Evolutionary conservation across 2,113 vertebrate species (phyloP).

Genomic region (Pluvianellus socialis): DNA sequence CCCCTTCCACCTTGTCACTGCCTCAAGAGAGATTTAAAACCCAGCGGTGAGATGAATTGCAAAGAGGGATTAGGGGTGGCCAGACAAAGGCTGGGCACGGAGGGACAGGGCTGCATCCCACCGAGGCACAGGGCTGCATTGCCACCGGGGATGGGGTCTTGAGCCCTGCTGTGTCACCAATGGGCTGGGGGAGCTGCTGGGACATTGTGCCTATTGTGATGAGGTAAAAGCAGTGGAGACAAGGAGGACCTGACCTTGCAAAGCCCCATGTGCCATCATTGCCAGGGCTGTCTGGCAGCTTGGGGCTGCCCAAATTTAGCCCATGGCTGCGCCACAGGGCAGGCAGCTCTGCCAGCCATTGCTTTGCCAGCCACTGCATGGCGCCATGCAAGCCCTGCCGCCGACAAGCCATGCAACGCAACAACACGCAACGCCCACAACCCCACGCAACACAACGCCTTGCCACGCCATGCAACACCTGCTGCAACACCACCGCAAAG

Average conservation of each 20-base stretch:
- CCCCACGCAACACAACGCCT: accelerated
- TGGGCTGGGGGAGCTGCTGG: too few relatives aligned
- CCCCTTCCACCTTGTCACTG: background rate
- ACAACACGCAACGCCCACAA: accelerated
- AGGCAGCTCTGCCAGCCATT: too few relatives aligned
- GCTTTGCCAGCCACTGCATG: background rate
- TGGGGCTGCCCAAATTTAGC: background rate
- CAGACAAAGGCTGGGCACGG: background rate
- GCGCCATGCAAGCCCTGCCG: background rate
- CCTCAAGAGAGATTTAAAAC: background rate
- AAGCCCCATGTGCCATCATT: accelerated
- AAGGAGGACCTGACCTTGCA: background rate
- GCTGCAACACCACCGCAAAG: background rate
- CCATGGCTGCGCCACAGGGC: accelerated
- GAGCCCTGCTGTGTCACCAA: background rate
- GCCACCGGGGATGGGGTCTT: background rate
- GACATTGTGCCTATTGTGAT: background rate
- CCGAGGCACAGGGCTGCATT: background rate
- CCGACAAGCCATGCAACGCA: background rate
- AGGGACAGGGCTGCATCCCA: background rate
- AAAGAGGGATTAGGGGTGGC: background rate
- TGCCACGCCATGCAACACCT: accelerated
- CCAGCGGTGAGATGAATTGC: background rate
- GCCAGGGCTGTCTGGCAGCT: background rate
- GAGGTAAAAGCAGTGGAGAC: background rate